Evolutionary conservation across 2,888 invertebrate genomes (phyloP), one percentile per base, ranked within the genome.

Genomic region (Gnatocerus cornutus): DNA sequence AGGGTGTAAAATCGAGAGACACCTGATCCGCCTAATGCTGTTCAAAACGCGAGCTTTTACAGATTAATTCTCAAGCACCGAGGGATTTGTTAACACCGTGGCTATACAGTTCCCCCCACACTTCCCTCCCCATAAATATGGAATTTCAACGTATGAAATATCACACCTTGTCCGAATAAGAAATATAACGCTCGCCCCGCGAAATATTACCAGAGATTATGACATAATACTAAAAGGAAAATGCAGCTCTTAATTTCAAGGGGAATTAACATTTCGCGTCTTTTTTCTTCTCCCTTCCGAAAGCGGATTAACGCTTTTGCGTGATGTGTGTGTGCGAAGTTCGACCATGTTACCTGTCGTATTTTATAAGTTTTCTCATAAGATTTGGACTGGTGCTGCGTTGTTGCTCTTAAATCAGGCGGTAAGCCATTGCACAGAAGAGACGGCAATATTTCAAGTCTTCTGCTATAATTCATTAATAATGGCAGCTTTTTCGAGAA

Each of bases 71-170:
- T 71, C 73, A 71, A 72, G 64, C 68, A 71, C 73, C 70, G 50
- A 69, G 81, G 79, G 79, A 80, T 79, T 79, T 78, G 76, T 77
- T 77, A 76, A 78, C 78, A 77, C 77, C 78, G 76, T 76, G 74
- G 73, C 75, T 39, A 13, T 58, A 30, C 27, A 59, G 45, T 45
- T 59, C 21, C 45, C 59, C 55, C 9, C 59, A 10, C 46, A 10
- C 33, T 30, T 16, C 41, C n/a, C 71, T 72, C 72, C 74, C 76
- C 76, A 80, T 80, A 79, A 79, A 80, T 80, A 79, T 78, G 78
- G 75, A 79, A 79, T 80, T 79, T 77, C 77, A 72, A 45, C 73
- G 69, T 77, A 81, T 81, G 81, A 81, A 82, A 81, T 81, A 82
- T 80, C 81, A 81, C 80, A 79, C 81, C 79, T 71, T 73, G 73